Evolutionary conservation across 2,113 vertebrate genomes (phyloP), one percentile per base, ranked within the genome.

Genomic region (Calidris pugnax): DNA sequence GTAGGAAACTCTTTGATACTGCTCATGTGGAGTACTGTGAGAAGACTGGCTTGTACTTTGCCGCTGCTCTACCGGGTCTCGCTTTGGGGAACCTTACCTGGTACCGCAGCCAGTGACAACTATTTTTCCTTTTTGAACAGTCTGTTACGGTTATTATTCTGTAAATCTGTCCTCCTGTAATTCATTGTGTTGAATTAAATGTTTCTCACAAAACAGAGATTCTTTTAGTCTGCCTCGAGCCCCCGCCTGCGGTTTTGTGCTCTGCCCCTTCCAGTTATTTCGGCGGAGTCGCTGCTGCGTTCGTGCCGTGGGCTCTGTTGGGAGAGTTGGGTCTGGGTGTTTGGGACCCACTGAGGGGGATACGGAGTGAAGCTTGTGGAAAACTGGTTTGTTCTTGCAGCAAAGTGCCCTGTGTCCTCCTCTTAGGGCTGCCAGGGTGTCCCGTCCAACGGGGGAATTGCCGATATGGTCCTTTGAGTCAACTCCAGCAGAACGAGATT

Each of bases 151-250:
- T 96, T 95, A 19, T 47, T 78, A 67, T 63, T 67, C 76, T 94
- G 93, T 95, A 95, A 95, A 94, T 60, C 95, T 95, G 78, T 97
- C 87, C 82, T 94, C 94, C 89, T 95, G 93, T 95, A 93, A 91
- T 66, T 96, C 93, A 64, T 96, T 60, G 95, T 97, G 95, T 96
- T 95, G 79, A 93, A 97, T 96, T 97, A 97, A 97, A 97, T 94
- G 94, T 96, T 95, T 95, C 95, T 97, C 87, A 93, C 76, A 90
- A 93, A 91, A 33, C 1, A 33, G 84, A 93, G 64, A 2, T 56
- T 88, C 67, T 47, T 55, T 50, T 80, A 4, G 79, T 91, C 64
- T 90, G 64, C 18, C 0, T 90, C 55, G 5, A 79, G 82, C 48
- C 35, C 64, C 51, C 15, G 0, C 45, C 41, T 69, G 64, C 5